These are phyloP conservation scores for Clarias magur DNA, from an alignment of 2,113 vertebrate species.

Conservation along the genomic window DNA sequence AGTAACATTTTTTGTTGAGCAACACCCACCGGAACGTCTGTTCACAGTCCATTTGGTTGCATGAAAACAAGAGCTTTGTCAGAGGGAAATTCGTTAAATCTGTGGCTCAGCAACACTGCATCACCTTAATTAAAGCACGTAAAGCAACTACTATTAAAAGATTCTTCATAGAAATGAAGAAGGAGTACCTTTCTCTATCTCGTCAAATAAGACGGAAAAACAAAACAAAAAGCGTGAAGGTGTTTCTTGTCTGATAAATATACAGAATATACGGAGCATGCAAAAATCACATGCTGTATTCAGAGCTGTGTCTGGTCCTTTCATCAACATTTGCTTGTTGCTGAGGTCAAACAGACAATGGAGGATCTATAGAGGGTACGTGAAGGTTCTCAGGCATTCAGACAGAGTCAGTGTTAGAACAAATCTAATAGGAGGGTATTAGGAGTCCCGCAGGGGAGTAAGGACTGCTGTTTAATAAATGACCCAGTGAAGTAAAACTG, in stretches of 20 bases:
- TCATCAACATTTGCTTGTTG: background rate
- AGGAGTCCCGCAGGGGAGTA: constrained; percentile 7
- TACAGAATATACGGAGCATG: background rate
- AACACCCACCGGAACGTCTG: constrained; percentile 54
- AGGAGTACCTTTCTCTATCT: background rate
- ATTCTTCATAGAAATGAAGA: constrained; percentile 12
- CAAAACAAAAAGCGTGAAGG: background rate
- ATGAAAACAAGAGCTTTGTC: constrained; percentile 57
- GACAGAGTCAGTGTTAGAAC: background rate
- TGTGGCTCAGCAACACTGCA: constrained; percentile 41
- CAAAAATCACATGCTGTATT: background rate
- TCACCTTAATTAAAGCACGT: constrained; percentile 43
- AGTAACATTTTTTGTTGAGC: constrained; percentile 50
- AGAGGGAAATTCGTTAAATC: constrained; percentile 52
- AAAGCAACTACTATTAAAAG: constrained; percentile 36
- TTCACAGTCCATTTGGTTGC: constrained; percentile 56
- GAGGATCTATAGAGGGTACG: background rate
- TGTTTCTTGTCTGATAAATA: background rate
- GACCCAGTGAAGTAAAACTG: constrained; percentile 28
- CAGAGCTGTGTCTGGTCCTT: background rate
- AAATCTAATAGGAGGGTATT: constrained; percentile 12
- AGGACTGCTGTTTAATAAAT: constrained; percentile 8
- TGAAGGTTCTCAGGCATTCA: background rate
- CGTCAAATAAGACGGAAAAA: background rate
- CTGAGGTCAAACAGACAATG: background rate